Base-by-base conservation (phyloP, 2,888 invertebrate species). In the Lapara coniferarum region DNA sequence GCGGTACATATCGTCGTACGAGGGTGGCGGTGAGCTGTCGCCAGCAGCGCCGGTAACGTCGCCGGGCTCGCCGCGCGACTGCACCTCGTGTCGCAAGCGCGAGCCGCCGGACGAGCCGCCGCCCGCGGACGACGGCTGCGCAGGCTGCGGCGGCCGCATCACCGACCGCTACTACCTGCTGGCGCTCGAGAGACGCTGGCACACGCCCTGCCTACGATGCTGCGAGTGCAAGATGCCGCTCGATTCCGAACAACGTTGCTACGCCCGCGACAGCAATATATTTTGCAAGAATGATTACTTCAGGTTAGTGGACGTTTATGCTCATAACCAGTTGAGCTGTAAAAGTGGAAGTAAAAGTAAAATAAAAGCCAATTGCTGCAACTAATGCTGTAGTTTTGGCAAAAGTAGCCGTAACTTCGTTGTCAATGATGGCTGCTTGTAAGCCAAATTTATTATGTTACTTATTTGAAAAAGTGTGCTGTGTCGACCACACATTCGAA, bases 281-380 rank as follows among this genome's bases (percentile, higher is more conserved):
- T 98, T 98, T 93, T 99, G 99, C 95, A 98, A 98, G 94, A 97
- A 97, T 87, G 98, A 99, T 93, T 99, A 99, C 93, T 97, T 98
- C 95, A 97, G 98, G 99, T 99, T 87, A 96, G 97, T 94, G 25
- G 16, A 7, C 10, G 1, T 44, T 49, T 25, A 25, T 25, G 25
- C 25, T 25, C 1, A 25, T 25, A 25, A 25, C 1, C 25, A 25
- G 25, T 25, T 25, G 25, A 25, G 25, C 25, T 37, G 37, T 37
- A 37, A 37, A 2, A 37, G 37, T 37, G 8, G 37, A 37, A 37
- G 8, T 37, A 37, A 37, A 0, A 4, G 37, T 6, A 6, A 8
- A 37, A 0, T 37, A 25, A 25, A 25, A 25, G 25, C 25, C 25
- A 25, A 2, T 25, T 25, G 25, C 25, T 25, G 25, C 25, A 25